Evolutionary conservation across 2,797 vertebrate species (phyloP), one percentile per base, ranked within the genome.

Genomic region (Octomys mimax): DNA sequence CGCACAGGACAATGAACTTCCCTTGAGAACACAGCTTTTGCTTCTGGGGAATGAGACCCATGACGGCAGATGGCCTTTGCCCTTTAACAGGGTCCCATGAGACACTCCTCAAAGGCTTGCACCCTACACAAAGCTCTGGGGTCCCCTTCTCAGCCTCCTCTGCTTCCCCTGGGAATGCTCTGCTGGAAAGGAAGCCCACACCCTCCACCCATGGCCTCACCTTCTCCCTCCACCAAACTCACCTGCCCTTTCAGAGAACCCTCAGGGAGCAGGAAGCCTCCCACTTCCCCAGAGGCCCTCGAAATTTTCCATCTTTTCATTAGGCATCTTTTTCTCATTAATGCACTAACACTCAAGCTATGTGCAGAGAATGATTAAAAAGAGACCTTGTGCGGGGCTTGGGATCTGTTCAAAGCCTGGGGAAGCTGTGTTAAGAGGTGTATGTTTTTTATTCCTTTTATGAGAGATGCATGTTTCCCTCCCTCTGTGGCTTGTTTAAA

Each of bases 361-460:
- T 95, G 71, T 94, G 95, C 66, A 80, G 77, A 89, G 89, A 97
- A 95, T 89, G 97, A 97, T 97, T 95, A 94, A 96, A 97, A 96
- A 90, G 96, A 97, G 92, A 96, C 93, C 96, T 96, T 97, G 96
- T 97, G 95, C 96, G 95, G 96, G 87, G 91, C 81, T 94, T 96
- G 94, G 96, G 96, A 94, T 96, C 95, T 95, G 97, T 92, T 97
- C 98, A 97, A 66, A 62, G 96, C 97, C 96, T 90, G 95, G 97
- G 89, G 97, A 98, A 97, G 98, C 96, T 94, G 96, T 98, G 97
- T 97, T 82, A 96, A 94, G 96, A 96, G 85, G 92, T 96, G 95
- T 89, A 97, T 98, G 97, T 97, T 98, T 98, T 97, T 95, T 98
- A 89, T 98, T 97, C 92, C 94, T 95, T 96, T 98, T 98, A 98